A percentile compares a stretch with the other conserved stretches of the same genome.
Conservation (phyloP, 2,888 invertebrate species). For the Petrolisthes manimaculis region DNA sequence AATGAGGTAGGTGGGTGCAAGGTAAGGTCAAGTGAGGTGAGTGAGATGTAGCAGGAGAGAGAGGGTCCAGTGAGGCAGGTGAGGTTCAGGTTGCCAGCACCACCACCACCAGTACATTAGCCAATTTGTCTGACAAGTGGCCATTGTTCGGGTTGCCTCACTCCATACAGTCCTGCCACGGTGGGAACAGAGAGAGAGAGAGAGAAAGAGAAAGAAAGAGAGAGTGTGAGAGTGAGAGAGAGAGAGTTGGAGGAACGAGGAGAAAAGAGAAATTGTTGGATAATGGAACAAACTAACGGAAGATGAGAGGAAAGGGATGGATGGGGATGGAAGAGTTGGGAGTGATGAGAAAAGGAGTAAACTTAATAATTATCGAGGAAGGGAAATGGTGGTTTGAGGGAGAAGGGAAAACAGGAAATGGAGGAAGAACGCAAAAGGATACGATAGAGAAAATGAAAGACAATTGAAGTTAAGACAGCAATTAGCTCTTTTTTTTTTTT, state of each 20-base stretch:
- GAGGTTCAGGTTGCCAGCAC: neutral
- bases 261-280: neutral
- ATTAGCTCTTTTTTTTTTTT: too few species aligned
- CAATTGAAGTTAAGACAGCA: too few species aligned
- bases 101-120: neutral
- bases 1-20: neutral
- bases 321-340: too few species aligned
- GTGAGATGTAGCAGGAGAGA: neutral
- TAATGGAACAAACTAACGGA: neutral
- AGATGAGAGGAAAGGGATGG: neutral
- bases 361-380: neutral
- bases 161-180: too few species aligned
- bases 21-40: conserved; percentile 5
- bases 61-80: neutral
- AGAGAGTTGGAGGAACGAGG: too few species aligned
- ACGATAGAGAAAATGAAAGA: too few species aligned
- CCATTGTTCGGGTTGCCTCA: neutral
- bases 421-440: neutral
- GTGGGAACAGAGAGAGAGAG: too few species aligned
- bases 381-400: neutral
- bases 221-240: too few species aligned
- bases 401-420: neutral
- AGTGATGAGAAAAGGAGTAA: neutral
- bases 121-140: neutral
- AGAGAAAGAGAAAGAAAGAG: too few species aligned